A percentile compares a stretch with the other conserved stretches of the same genome.
phyloP scores from a whole-genome alignment of 1,140 invertebrate species.

The Chrysopa pallens region DNA sequence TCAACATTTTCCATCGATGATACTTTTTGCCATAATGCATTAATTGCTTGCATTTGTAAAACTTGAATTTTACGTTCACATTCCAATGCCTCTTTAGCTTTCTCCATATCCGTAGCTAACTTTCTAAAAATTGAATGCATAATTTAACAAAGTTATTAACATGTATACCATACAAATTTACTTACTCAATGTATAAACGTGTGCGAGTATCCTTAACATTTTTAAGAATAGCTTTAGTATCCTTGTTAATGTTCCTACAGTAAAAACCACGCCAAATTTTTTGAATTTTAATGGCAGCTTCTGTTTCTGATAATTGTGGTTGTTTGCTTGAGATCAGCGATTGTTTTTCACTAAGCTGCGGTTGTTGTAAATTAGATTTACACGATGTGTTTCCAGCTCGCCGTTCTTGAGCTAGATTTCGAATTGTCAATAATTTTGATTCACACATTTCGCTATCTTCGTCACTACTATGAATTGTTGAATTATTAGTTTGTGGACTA shows the following conservation, averaged over 20 bases:
- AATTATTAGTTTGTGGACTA: background rate
- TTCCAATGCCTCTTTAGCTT: constrained; percentile 61
- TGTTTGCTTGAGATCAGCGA: constrained; percentile 22
- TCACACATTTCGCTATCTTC: constrained; percentile 39
- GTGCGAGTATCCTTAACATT: constrained; percentile 62
- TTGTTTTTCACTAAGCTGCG: constrained; percentile 21
- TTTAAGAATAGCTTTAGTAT: constrained; percentile 51
- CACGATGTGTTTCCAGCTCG: constrained; percentile 4
- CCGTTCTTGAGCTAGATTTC: constrained; percentile 33
- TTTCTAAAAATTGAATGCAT: constrained; percentile 28
- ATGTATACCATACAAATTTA: constrained; percentile 7
- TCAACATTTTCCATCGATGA: constrained; percentile 37
- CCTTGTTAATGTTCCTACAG: constrained; percentile 55
- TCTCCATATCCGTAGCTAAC: constrained; percentile 60
- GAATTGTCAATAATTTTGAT: constrained; percentile 37
- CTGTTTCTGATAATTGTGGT: constrained; percentile 23
- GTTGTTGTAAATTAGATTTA: constrained; percentile 18
- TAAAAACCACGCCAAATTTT: constrained; percentile 76
- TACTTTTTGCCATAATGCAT: constrained; percentile 78
- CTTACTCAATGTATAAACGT: constrained; percentile 73
- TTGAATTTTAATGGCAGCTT: constrained; percentile 65
- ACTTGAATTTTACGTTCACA: constrained; percentile 72
- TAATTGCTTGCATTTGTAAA: constrained; percentile 78
- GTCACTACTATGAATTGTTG: constrained; percentile 23
- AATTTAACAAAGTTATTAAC: background rate